Percentiles rank a stretch among this genome's conserved stretches.
These are phyloP conservation scores for Parnassius smintheus DNA, from an alignment of 2,888 invertebrate species.

Conservation along the genomic window DNA sequence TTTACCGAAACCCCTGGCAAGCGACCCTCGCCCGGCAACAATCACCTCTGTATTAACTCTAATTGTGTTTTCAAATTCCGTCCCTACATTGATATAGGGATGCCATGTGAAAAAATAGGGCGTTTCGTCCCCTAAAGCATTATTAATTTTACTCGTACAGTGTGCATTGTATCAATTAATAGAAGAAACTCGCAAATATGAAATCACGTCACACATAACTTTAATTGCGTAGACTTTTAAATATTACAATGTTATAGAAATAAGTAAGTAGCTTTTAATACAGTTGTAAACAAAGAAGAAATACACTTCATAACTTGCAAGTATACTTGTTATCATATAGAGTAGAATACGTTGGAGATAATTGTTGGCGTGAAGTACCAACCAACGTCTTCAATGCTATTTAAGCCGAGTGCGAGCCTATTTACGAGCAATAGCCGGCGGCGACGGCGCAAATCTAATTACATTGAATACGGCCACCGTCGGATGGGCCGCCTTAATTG, in stretches of 20 bases:
- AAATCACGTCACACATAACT: too few species aligned
- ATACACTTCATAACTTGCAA: too few species aligned
- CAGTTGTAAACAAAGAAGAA: too few species aligned
- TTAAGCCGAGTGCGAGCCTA: neutral
- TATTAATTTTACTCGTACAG: constrained; percentile 68
- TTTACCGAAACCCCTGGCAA: constrained; percentile 74
- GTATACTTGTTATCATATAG: too few species aligned
- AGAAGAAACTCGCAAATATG: constrained; percentile 2
- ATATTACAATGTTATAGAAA: too few species aligned
- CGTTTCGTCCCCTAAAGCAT: constrained; percentile 59
- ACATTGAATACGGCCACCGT: constrained; percentile 61
- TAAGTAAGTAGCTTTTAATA: too few species aligned
- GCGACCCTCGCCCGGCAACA: constrained; percentile 75
- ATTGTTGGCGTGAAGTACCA: neutral
- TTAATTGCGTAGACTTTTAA: too few species aligned
- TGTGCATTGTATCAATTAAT: constrained; percentile 42
- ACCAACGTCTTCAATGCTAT: constrained; percentile 1
- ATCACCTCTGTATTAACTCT: constrained; percentile 82
- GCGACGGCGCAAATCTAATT: constrained; percentile 71
- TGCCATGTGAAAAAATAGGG: constrained; percentile 75
- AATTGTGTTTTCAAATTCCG: constrained; percentile 81
- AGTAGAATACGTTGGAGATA: too few species aligned
- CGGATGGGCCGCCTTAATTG: constrained; percentile 68
- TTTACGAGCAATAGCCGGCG: constrained; percentile 33
- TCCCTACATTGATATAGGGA: constrained; percentile 67